Base-by-base conservation (phyloP, 2,888 invertebrate genomes). In the Drosophila helvetica region DNA sequence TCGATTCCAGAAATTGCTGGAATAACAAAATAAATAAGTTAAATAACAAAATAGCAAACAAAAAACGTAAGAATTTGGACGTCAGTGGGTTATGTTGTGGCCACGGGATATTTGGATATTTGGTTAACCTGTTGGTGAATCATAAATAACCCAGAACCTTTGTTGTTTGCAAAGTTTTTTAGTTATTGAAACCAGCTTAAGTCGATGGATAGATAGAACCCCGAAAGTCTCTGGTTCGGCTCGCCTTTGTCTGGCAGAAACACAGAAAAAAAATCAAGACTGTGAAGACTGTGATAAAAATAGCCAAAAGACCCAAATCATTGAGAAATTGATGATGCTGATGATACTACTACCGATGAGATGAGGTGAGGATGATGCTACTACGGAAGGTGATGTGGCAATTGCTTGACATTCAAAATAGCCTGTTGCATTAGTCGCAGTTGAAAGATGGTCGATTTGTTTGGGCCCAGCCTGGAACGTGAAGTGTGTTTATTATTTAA, bases 41-140 rank as follows among this genome's bases (percentile, higher is more conserved):
- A 56, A 64, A 56, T 33, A 55, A 54, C 51, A 53, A 70, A 50
- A 57, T 47, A 54, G 45, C 59, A 17, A 38, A 65, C n/a, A 56
- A 48, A 25, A 73, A 55, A 61, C 64, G 64, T 63, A 38, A 71
- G 52, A 10, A 48, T 43, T 42, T 30, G n/a, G 30, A 55, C 63
- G 55, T 63, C 74, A 42, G 25, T 22, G 38, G 58, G 15, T 53
- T 70, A 71, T 75, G 75, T 72, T 68, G 73, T 71, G 74, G 73
- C 51, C 66, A 70, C 50, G 52, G 55, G 46, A 66, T 62, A 38
- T 51, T 12, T 57, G 22, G 22, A 22, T 22, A 45, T 50, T 12
- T 58, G 42, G 9, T 46, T 56, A 84, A 85, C 85, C 80, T 50
- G 85, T 85, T 84, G 22, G 50, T 85, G 85, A 85, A 67, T 85